Evolutionary conservation across 1,140 invertebrate species (phyloP).

Genomic region (Meloidogyne chitwoodi): DNA sequence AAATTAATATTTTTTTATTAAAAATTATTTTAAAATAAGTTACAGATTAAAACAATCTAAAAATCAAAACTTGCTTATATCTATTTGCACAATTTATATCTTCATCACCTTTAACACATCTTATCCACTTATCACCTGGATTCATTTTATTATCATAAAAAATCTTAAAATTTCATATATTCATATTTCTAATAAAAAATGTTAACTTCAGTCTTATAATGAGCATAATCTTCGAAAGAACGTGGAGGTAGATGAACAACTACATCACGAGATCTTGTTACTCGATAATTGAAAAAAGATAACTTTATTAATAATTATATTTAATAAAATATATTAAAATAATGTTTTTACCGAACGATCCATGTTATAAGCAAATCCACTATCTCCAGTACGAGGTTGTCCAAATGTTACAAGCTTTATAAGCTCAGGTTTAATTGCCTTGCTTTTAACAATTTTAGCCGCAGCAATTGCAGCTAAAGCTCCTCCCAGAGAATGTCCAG

Average conservation of each 20-base stretch:
- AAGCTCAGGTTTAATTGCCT: slow-evolving; percentile 3
- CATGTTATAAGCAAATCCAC: neutral
- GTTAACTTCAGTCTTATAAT: slow-evolving; percentile 37
- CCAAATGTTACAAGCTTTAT: slow-evolving; percentile 48
- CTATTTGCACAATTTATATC: neutral
- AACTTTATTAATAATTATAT: neutral
- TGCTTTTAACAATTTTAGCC: slow-evolving; percentile 27
- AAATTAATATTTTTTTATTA: neutral
- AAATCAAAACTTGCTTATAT: neutral
- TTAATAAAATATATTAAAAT: neutral
- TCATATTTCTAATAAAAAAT: neutral
- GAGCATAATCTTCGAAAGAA: slow-evolving; percentile 33
- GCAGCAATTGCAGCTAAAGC: slow-evolving; percentile 20
- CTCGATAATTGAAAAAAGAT: slow-evolving; percentile 24
- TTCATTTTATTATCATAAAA: neutral
- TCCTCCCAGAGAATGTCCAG: slow-evolving; percentile 25
- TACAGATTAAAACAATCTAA: too few species aligned
- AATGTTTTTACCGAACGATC: neutral
- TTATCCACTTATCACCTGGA: neutral
- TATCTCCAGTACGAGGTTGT: slow-evolving; percentile 44
- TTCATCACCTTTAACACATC: neutral
- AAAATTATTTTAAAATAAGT: neutral
- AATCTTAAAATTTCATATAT: neutral
- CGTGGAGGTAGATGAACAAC: slow-evolving; percentile 42
- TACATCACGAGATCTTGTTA: slow-evolving; percentile 36